Evolutionary conservation across 2,888 invertebrate species (phyloP).

Genomic region (Sepiola atlantica): DNA sequence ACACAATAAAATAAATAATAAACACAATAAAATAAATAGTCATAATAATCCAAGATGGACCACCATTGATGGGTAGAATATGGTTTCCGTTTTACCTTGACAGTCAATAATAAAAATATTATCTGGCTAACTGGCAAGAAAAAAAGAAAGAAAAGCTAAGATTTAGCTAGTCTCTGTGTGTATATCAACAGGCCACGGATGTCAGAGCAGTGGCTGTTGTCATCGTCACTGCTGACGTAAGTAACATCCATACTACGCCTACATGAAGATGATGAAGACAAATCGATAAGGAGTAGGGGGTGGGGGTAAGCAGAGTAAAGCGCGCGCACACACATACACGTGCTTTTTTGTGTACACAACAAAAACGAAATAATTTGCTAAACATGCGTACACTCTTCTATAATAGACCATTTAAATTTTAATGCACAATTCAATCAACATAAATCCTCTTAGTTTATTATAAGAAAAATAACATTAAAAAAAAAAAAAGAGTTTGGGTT

Average conservation of each 20-base stretch:
- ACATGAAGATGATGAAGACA: background rate
- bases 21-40: background rate
- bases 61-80: background rate
- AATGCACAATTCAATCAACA: background rate
- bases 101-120: slow-evolving; percentile 8
- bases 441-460: background rate
- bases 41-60: background rate
- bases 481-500: background rate
- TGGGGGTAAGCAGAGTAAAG: background rate
- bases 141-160: background rate
- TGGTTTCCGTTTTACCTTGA: background rate
- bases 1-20: background rate
- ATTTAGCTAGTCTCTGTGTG: background rate
- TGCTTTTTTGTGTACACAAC: background rate
- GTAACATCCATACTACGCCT: background rate
- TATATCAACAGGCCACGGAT: background rate
- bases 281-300: background rate
- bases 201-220: background rate
- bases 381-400: background rate
- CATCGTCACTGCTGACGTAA: background rate
- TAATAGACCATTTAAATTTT: background rate
- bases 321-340: background rate
- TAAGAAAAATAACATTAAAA: background rate
- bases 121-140: background rate
- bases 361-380: background rate